Conservation (phyloP, 1,140 invertebrate species). For the Drosophila saltans region DNA sequence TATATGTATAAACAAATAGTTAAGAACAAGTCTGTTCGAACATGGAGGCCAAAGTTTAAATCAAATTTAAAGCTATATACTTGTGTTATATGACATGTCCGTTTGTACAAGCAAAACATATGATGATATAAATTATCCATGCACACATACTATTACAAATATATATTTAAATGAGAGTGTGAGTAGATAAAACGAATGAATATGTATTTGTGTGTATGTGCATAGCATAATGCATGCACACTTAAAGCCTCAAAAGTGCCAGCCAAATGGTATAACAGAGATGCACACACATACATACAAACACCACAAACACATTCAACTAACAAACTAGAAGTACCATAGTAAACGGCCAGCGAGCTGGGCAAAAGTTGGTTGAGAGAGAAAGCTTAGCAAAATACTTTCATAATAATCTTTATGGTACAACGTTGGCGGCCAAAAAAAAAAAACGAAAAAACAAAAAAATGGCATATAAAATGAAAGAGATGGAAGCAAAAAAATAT, state of each 20-base stretch:
- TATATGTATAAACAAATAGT: not conserved
- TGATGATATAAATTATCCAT: conserved; percentile 57
- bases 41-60: conserved; percentile 36
- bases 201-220: conserved; percentile 1
- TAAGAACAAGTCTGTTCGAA: too few species aligned
- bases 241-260: conserved; percentile 65
- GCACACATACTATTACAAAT: conserved; percentile 14
- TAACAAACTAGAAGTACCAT: not conserved
- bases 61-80: conserved; percentile 49
- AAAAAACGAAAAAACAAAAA: not conserved
- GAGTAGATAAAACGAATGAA: conserved; percentile 21
- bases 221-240: conserved; percentile 63
- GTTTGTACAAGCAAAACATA: not conserved
- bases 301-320: not conserved
- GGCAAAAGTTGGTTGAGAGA: conserved; percentile 21
- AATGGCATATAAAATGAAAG: conserved; percentile 23
- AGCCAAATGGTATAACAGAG: conserved; percentile 69
- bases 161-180: not conserved
- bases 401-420: conserved; percentile 79
- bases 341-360: conserved; percentile 22
- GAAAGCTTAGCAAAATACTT: conserved; percentile 76
- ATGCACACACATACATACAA: conserved; percentile 27
- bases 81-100: conserved; percentile 12
- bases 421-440: conserved; percentile 54
- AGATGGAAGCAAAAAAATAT: conserved; percentile 30